Evolutionary conservation across 1,140 invertebrate species (phyloP), one percentile per base, ranked within the genome.

Genomic region (Pseudachorutes palmiensis): DNA sequence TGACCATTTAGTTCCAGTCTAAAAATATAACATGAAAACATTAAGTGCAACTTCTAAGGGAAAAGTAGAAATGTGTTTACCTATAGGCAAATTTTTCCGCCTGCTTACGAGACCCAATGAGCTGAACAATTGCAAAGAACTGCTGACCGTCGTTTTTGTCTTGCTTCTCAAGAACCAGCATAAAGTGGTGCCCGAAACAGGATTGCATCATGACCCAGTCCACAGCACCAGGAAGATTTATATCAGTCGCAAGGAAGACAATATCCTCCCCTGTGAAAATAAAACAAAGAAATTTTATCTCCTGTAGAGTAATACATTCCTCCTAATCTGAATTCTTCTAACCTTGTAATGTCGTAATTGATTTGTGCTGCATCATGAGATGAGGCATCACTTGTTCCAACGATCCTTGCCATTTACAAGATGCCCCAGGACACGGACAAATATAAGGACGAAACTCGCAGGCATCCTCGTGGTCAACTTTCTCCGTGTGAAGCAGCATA

Each of bases 131-230:
- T 3, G 97, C 97, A 83, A 98, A 99, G 80, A 99, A 99, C 75
- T 98, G 95, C 77, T 97, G 91, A 9, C 93, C 94, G 81, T 97
- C 93, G 77, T 88, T 94, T 78, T 97, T 97, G 76, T 97, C 96
- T 81, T 99, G 97, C 79, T 99, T 99, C 80, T 99, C 97, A 30
- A 99, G 82, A 22, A 99, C 95, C 65, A 99, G 83, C 96, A 99
- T 99, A 78, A 99, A 99, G 80, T 98, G 91, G 77, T 97, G 93
- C 64, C 92, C 92, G 79, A 98, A 99, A 80, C 97, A 99, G 12
- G 93, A 96, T 78, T 99, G 97, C 95, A 99, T 98, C 97, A 99
- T 99, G 0, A 99, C 97, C 97, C 97, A 99, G 78, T 99, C 97
- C 1, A 99, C 97, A 65, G 97, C 97, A 66, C 97, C 97, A 59